Percentiles rank a stretch among this genome's conserved stretches.
Conservation (phyloP, 2,888 invertebrate species). For the Pristionchus fissidentatus region DNA sequence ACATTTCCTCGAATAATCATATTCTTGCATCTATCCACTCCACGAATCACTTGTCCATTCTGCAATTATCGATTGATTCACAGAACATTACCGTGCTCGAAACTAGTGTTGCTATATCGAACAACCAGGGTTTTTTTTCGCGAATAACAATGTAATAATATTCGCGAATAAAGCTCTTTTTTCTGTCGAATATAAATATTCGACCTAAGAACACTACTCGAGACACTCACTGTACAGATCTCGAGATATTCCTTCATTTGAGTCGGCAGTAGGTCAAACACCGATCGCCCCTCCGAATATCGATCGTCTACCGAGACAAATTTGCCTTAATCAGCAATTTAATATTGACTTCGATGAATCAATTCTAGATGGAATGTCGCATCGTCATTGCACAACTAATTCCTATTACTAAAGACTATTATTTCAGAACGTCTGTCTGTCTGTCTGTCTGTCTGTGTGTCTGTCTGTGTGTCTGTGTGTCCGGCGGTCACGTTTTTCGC, state of each 20-base stretch:
- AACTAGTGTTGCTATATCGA: neutral
- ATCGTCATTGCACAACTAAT: too few relatives aligned
- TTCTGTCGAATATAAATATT: too few relatives aligned
- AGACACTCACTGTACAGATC: neutral
- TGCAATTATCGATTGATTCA: neutral
- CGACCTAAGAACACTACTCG: too few relatives aligned
- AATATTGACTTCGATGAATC: neutral
- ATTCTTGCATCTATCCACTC: conserved; percentile 4
- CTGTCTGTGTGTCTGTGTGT: too few relatives aligned
- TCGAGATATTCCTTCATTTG: neutral
- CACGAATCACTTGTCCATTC: neutral
- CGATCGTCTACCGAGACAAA: conserved; percentile 10
- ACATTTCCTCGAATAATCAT: conserved; percentile 8
- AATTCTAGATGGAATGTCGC: too few relatives aligned
- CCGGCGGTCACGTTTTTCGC: too few relatives aligned
- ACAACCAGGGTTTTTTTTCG: too few relatives aligned
- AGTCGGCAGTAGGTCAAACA: neutral
- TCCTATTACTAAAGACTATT: too few relatives aligned
- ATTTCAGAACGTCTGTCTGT: too few relatives aligned
- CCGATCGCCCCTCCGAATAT: neutral
- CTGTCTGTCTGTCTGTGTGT: too few relatives aligned
- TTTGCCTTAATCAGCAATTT: neutral
- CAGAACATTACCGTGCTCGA: neutral
- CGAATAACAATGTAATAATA: too few relatives aligned
- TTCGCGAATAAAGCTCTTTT: too few relatives aligned